These are phyloP conservation scores for Gobionotothen gibberifrons DNA, from an alignment of 2,797 vertebrate species.

Conservation along the genomic window DNA sequence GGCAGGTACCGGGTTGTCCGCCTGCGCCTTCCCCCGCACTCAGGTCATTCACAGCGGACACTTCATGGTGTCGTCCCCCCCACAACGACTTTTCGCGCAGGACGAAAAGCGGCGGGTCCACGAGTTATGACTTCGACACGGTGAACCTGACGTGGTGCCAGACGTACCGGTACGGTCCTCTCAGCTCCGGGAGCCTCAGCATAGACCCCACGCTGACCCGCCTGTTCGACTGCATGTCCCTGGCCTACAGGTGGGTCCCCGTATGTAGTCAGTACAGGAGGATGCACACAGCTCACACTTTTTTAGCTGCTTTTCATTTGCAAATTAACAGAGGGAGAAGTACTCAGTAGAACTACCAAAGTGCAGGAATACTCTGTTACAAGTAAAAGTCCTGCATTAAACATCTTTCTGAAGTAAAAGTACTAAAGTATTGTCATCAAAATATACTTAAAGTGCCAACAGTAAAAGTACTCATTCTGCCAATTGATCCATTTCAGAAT, in stretches of 20 bases:
- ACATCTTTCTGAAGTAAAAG: too few species aligned
- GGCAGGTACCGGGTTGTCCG: conserved; percentile 40
- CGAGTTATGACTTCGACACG: conserved; percentile 82
- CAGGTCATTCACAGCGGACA: conserved; percentile 99
- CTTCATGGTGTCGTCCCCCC: conserved; percentile 98
- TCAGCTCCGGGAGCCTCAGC: conserved; percentile 84
- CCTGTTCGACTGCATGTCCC: conserved; percentile 98
- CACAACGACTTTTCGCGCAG: conserved; percentile 89
- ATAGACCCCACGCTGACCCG: conserved; percentile 95
- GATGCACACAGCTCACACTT: background rate
- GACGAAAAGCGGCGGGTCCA: conserved; percentile 74
- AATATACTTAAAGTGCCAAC: too few species aligned
- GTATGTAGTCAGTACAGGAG: background rate
- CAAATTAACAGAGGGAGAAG: too few species aligned
- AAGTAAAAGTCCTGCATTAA: too few species aligned
- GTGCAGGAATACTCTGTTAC: too few species aligned
- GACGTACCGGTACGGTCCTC: conserved; percentile 86
- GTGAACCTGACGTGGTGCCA: conserved; percentile 83
- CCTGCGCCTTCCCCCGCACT: conserved; percentile 55
- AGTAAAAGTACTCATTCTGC: too few species aligned
- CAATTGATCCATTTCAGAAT: too few species aligned
- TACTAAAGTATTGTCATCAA: too few species aligned
- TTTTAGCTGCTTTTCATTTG: background rate
- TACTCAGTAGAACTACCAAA: too few species aligned
- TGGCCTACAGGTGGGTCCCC: conserved; percentile 95